Conservation (phyloP, 2,888 invertebrate genomes). For the Crocallis elinguaria region DNA sequence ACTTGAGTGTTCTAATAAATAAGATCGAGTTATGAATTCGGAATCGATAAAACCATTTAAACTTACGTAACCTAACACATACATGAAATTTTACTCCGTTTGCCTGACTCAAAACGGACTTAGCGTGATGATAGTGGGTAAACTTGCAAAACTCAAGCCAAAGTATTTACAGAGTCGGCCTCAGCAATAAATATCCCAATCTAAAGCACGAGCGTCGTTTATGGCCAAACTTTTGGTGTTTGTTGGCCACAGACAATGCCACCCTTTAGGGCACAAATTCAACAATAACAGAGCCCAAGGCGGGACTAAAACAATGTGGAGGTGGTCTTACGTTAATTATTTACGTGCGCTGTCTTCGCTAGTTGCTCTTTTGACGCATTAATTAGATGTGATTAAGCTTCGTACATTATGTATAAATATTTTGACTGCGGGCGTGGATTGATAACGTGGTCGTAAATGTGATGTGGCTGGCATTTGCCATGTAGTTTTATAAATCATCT, state of each 20-base stretch:
- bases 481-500: too few species aligned
- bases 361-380: slow-evolving; percentile 29
- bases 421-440: too few species aligned
- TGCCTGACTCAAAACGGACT: slow-evolving; percentile 1
- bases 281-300: slow-evolving; percentile 48
- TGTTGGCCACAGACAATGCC: slow-evolving; percentile 57
- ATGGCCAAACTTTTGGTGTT: slow-evolving; percentile 66
- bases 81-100: neutral
- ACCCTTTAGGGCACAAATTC: slow-evolving; percentile 54
- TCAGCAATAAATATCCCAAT: slow-evolving; percentile 46
- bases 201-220: slow-evolving; percentile 55
- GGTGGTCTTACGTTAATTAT: slow-evolving; percentile 58
- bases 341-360: slow-evolving; percentile 54
- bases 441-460: too few species aligned
- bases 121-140: slow-evolving; percentile 13
- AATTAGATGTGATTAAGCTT: slow-evolving; percentile 1
- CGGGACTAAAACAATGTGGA: slow-evolving; percentile 55
- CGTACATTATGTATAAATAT: too few species aligned
- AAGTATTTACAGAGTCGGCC: slow-evolving; percentile 40
- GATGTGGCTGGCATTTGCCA: too few species aligned
- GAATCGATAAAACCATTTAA: too few species aligned
- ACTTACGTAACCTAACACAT: too few species aligned
- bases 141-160: slow-evolving; percentile 26
- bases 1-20: too few species aligned
- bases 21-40: too few species aligned